Evolutionary conservation across 2,797 vertebrate species (phyloP).

Genomic region (Pogonophryne albipinna): DNA sequence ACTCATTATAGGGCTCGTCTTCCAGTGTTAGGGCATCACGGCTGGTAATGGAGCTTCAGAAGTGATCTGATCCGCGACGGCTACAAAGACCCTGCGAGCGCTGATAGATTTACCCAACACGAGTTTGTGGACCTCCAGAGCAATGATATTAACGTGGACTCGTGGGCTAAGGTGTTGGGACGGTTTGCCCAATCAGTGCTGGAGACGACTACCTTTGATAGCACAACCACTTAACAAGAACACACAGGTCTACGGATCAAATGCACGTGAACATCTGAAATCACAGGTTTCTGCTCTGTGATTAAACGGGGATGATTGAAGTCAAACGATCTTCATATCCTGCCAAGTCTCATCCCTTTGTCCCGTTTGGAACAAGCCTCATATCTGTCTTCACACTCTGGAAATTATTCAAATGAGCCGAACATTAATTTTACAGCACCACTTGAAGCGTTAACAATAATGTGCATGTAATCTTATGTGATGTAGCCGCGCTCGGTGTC

Average conservation of each 20-base stretch:
- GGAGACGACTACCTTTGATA: conserved; percentile 21
- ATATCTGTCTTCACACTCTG: conserved; percentile 62
- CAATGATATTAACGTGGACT: conserved; percentile 35
- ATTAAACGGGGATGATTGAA: conserved; percentile 79
- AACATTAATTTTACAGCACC: conserved; percentile 75
- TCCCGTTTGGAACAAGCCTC: conserved; percentile 49
- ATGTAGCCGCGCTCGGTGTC: conserved; percentile 54
- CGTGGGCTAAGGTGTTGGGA: conserved; percentile 8
- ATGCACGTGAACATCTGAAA: conserved; percentile 36
- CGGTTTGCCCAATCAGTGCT: background rate
- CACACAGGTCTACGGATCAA: conserved; percentile 48
- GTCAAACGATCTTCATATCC: conserved; percentile 61
- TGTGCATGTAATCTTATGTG: conserved; percentile 75
- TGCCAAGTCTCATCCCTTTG: conserved; percentile 56
- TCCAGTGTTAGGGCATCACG: conserved; percentile 61
- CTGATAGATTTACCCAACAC: conserved; percentile 31
- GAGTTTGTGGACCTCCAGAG: conserved; percentile 19
- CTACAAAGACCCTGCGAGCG: conserved; percentile 50
- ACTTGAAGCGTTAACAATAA: conserved; percentile 75
- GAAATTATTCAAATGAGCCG: conserved; percentile 80
- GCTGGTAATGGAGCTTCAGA: conserved; percentile 72
- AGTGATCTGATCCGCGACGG: conserved; percentile 60
- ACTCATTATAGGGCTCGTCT: conserved; percentile 79
- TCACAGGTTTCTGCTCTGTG: conserved; percentile 43
- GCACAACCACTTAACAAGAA: conserved; percentile 37